These are phyloP conservation scores for Epicampocera succincta DNA, from an alignment of 2,888 invertebrate species.

Conservation along the genomic window DNA sequence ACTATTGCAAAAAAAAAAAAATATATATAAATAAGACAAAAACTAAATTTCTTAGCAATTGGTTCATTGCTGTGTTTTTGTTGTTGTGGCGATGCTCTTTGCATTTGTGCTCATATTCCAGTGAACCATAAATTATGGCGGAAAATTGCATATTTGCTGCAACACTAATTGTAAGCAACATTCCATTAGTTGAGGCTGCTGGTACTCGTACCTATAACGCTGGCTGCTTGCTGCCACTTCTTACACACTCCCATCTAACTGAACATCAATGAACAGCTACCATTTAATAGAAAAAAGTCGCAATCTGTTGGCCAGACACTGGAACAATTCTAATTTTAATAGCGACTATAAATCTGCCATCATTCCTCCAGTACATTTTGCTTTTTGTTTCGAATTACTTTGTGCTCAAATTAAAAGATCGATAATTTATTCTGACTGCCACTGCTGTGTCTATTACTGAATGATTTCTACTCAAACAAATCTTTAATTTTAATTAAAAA, in stretches of 20 bases:
- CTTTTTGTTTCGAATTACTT: slow-evolving; percentile 21
- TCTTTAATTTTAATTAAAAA: slow-evolving; percentile 63
- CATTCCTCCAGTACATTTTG: too few relatives aligned
- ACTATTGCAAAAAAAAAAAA: slow-evolving; percentile 49
- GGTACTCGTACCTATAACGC: slow-evolving; percentile 9
- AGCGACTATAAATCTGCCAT: not conserved
- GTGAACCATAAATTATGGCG: slow-evolving; percentile 73
- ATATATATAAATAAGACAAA: too few relatives aligned
- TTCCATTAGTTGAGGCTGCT: slow-evolving; percentile 43
- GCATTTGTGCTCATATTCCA: slow-evolving; percentile 49
- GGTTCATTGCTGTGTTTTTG: slow-evolving; percentile 50
- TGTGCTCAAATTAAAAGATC: slow-evolving; percentile 26
- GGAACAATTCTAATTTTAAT: slow-evolving; percentile 1
- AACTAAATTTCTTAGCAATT: slow-evolving; percentile 56
- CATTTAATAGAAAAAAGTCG: not conserved
- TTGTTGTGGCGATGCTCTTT: slow-evolving; percentile 12
- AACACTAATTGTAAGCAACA: slow-evolving; percentile 67
- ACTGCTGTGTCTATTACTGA: slow-evolving; percentile 24
- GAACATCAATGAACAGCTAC: not conserved
- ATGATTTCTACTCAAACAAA: slow-evolving; percentile 53
- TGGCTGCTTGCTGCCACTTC: not conserved
- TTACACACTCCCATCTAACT: not conserved
- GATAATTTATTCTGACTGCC: slow-evolving; percentile 11
- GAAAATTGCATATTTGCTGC: slow-evolving; percentile 74
- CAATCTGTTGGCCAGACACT: not conserved